Conservation (phyloP, 2,113 vertebrate genomes). For the Ranitomeya variabilis region DNA sequence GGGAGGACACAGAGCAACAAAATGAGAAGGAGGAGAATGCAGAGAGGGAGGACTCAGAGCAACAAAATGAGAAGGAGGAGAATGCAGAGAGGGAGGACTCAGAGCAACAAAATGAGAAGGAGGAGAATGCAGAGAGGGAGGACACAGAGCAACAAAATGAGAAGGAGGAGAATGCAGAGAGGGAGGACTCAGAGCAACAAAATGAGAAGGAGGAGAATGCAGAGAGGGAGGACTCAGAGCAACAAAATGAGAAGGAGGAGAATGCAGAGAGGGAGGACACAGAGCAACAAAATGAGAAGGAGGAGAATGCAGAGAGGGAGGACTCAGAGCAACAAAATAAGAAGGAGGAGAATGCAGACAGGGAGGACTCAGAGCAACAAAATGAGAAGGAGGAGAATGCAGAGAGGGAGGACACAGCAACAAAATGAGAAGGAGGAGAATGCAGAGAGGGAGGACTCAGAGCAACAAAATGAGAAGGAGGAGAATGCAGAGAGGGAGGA, state of each 20-base stretch:
- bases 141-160: no score
- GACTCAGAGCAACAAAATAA: no score
- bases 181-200: no score
- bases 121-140: background rate
- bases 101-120: background rate
- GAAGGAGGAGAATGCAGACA: background rate
- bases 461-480: no score
- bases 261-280: background rate
- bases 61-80: background rate
- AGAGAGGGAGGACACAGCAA: no score
- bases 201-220: background rate
- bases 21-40: background rate
- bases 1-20: no score
- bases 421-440: background rate
- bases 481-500: background rate
- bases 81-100: background rate
- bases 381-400: no score
- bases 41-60: no score
- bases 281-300: background rate
- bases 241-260: background rate
- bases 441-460: no score
- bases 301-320: background rate
- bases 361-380: no score
- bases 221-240: no score
- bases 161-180: background rate